Conservation (phyloP, 2,113 vertebrate genomes). For the Erpornis zantholeuca region DNA sequence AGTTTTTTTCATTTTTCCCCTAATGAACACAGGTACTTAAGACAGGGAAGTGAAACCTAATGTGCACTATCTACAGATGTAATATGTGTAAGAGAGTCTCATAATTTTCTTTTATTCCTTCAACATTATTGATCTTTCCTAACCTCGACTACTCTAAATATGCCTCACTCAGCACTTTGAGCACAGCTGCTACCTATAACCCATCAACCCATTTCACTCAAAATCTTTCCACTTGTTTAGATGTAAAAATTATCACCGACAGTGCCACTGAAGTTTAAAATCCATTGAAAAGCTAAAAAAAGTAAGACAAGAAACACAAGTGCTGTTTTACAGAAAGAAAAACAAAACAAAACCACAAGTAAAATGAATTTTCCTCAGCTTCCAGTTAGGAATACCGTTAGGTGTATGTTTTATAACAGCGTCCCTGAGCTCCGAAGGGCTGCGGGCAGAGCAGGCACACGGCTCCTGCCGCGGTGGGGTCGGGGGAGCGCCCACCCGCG, state of each 20-base stretch:
- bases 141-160: neutral
- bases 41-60: neutral
- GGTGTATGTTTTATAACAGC: accelerated
- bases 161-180: accelerated
- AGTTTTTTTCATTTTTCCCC: neutral
- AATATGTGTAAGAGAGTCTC: neutral
- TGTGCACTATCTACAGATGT: neutral
- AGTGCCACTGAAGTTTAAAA: accelerated
- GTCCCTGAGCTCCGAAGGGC: neutral
- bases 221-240: neutral
- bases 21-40: neutral
- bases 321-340: accelerated
- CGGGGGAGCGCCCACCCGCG: neutral
- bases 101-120: neutral
- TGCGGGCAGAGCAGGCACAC: neutral
- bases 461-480: accelerated
- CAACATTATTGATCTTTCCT: neutral
- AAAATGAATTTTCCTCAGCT: neutral
- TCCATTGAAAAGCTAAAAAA: neutral
- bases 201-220: neutral
- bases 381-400: accelerated
- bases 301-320: neutral
- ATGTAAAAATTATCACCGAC: neutral
- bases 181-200: neutral
- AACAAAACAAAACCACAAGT: neutral